These are phyloP conservation scores for Fistularia commersonii DNA, from an alignment of 2,797 vertebrate genomes.

Conservation along the genomic window DNA sequence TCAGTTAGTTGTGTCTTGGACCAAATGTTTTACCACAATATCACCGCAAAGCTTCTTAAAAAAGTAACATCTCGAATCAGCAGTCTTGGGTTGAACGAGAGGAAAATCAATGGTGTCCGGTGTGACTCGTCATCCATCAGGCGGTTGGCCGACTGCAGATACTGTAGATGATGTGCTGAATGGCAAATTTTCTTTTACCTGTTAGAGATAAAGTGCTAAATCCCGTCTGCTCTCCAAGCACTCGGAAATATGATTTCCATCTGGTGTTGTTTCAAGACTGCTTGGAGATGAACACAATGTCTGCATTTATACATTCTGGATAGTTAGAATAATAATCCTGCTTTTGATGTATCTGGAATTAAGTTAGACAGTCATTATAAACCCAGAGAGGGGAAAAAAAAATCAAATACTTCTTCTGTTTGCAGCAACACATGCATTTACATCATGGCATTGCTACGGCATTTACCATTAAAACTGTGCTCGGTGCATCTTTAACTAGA, in stretches of 20 bases:
- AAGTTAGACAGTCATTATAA: too few relatives aligned
- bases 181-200: conserved; percentile 59
- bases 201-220: conserved; percentile 37
- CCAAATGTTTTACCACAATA: conserved; percentile 8
- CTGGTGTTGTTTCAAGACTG: conserved; percentile 12
- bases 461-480: not conserved
- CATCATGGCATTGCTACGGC: conserved; percentile 15
- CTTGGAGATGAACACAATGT: conserved; percentile 6
- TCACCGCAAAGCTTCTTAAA: conserved; percentile 30
- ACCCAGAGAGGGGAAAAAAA: too few relatives aligned
- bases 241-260: conserved; percentile 23
- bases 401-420: not conserved
- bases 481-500: too few relatives aligned
- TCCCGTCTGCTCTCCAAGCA: conserved; percentile 5
- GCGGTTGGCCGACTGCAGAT: conserved; percentile 34
- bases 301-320: not conserved
- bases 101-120: conserved; percentile 60
- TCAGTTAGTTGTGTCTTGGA: too few relatives aligned
- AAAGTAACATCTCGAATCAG: conserved; percentile 61
- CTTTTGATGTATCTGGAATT: too few relatives aligned
- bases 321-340: not conserved
- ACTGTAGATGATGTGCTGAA: conserved; percentile 60
- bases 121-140: conserved; percentile 57
- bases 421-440: conserved; percentile 23
- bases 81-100: conserved; percentile 45